Evolutionary conservation across 2,113 vertebrate species (phyloP).

Genomic region (western clawed frog (Xenopus tropicalis)): DNA sequence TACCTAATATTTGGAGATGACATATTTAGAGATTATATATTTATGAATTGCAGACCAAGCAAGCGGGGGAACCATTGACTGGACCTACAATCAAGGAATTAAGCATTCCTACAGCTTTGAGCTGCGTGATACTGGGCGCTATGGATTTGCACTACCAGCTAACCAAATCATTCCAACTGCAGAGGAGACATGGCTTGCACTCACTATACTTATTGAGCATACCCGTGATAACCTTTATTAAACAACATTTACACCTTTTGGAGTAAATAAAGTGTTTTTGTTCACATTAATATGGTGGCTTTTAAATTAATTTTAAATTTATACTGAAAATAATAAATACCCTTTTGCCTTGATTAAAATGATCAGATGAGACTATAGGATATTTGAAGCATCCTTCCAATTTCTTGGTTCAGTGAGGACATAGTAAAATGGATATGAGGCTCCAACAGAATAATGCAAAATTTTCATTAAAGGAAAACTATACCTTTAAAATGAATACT

Average conservation of each 20-base stretch:
- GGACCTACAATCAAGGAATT: slow-evolving; percentile 85
- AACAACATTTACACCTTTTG: slow-evolving; percentile 12
- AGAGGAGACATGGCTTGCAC: slow-evolving; percentile 81
- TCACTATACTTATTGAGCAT: slow-evolving; percentile 80
- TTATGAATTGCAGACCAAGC: slow-evolving; percentile 70
- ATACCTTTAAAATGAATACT: too few species aligned
- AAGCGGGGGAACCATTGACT: slow-evolving; percentile 81
- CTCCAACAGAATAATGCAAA: too few species aligned
- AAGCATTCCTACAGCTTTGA: slow-evolving; percentile 93
- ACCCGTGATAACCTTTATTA: slow-evolving; percentile 68
- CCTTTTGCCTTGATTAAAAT: too few species aligned
- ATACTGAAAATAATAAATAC: too few species aligned
- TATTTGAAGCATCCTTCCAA: too few species aligned
- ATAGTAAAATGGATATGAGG: too few species aligned
- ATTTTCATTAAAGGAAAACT: too few species aligned
- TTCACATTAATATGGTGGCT: not conserved
- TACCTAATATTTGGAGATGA: too few species aligned
- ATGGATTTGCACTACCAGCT: slow-evolving; percentile 87
- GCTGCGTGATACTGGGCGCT: slow-evolving; percentile 82
- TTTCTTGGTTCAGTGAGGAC: too few species aligned
- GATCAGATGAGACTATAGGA: too few species aligned
- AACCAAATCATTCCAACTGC: slow-evolving; percentile 85
- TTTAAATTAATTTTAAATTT: too few species aligned
- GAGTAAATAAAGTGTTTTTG: slow-evolving; percentile 19
- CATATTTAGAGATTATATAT: too few species aligned